Percentiles rank a stretch among this genome's conserved stretches.
phyloP scores from a whole-genome alignment of 2,888 invertebrate genomes.

The Cerastoderma edule region DNA sequence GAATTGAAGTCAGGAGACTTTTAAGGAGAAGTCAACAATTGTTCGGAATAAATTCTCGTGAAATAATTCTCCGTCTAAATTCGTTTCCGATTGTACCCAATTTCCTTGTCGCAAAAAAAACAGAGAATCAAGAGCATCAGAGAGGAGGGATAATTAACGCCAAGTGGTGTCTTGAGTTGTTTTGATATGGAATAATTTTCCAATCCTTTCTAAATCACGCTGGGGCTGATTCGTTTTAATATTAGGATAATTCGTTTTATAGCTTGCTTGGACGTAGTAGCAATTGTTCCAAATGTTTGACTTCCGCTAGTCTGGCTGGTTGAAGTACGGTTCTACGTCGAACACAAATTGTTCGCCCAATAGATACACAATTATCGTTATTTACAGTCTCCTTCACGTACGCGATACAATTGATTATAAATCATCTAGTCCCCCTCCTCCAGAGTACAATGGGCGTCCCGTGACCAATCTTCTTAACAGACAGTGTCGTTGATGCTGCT shows the following conservation, averaged over 20 bases:
- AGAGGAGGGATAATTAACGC: slow-evolving; percentile 16
- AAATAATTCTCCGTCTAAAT: slow-evolving; percentile 3
- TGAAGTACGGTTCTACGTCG: slow-evolving; percentile 7
- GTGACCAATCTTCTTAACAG: too few relatives aligned
- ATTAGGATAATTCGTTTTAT: slow-evolving; percentile 66
- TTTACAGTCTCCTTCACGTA: slow-evolving; percentile 20
- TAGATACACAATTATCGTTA: slow-evolving; percentile 24
- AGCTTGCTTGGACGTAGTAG: slow-evolving; percentile 66
- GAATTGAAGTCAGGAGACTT: neutral
- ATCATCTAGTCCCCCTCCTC: too few relatives aligned
- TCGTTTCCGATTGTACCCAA: slow-evolving; percentile 23
- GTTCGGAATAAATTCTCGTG: slow-evolving; percentile 14
- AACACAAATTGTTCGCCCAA: slow-evolving; percentile 15
- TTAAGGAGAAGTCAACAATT: slow-evolving; percentile 4
- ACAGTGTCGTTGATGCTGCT: too few relatives aligned
- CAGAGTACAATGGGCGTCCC: too few relatives aligned
- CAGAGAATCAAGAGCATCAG: neutral
- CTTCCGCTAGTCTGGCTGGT: slow-evolving; percentile 16
- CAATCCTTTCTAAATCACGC: slow-evolving; percentile 30
- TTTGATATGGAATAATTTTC: slow-evolving; percentile 17
- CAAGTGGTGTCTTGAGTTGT: slow-evolving; percentile 2
- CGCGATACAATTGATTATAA: slow-evolving; percentile 5
- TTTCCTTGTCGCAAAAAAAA: slow-evolving; percentile 11
- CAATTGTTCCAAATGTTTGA: slow-evolving; percentile 60
- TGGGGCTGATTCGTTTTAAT: too few relatives aligned